These are phyloP conservation scores for Drosophila albomicans DNA, from an alignment of 1,140 invertebrate species.

Conservation along the genomic window DNA sequence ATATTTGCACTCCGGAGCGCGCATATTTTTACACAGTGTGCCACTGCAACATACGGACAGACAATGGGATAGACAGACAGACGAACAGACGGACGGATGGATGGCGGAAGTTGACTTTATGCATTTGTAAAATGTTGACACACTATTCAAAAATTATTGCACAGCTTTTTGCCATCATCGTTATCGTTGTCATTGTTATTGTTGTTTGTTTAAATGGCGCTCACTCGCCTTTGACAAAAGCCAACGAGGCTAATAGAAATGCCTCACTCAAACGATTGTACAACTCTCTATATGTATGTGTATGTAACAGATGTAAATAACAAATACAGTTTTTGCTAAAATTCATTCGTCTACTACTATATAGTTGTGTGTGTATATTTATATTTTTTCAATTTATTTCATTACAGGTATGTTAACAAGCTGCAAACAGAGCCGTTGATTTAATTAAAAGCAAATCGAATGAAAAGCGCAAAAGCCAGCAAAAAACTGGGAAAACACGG, in stretches of 20 bases:
- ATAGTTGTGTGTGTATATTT: slow-evolving; percentile 14
- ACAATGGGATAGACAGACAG: background rate
- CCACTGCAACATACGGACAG: background rate
- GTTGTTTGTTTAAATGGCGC: slow-evolving; percentile 35
- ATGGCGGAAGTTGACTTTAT: slow-evolving; percentile 79
- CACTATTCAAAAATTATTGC: slow-evolving; percentile 81
- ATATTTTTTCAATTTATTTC: slow-evolving; percentile 54
- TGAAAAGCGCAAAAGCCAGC: slow-evolving; percentile 40
- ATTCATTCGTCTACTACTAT: slow-evolving; percentile 31
- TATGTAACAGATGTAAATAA: slow-evolving; percentile 47
- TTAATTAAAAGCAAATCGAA: slow-evolving; percentile 56
- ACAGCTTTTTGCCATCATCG: slow-evolving; percentile 60
- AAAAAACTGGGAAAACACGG: slow-evolving; percentile 7
- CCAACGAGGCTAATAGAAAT: slow-evolving; percentile 36
- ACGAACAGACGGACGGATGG: slow-evolving; percentile 1
- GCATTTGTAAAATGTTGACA: slow-evolving; percentile 80
- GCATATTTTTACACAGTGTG: slow-evolving; percentile 29
- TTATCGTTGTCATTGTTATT: slow-evolving; percentile 29
- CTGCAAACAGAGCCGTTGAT: slow-evolving; percentile 53
- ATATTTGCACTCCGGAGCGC: slow-evolving; percentile 68
- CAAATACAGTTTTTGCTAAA: slow-evolving; percentile 44
- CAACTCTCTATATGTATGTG: slow-evolving; percentile 15
- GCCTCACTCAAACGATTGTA: slow-evolving; percentile 29
- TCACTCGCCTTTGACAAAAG: slow-evolving; percentile 32
- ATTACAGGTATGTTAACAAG: slow-evolving; percentile 67